Conservation (phyloP, 30 jellyfish, hydroid and myxozoan species). For the Aurelia aurita region DNA sequence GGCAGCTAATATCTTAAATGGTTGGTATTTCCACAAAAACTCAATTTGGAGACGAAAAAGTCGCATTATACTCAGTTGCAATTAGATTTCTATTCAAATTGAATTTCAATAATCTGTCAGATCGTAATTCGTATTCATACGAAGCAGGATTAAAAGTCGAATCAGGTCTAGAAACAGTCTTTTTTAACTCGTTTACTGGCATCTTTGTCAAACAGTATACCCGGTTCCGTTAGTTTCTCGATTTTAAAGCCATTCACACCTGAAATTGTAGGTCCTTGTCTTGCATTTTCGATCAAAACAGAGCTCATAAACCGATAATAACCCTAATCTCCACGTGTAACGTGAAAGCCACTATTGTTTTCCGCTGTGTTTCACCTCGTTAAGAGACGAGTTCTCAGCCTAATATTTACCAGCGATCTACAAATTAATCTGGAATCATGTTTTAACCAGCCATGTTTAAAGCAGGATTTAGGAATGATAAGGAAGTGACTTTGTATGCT, state of each 20-base stretch:
- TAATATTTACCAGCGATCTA: slow-evolving; percentile 79
- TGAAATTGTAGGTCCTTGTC: slow-evolving; percentile 43
- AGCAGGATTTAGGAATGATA: slow-evolving; percentile 84
- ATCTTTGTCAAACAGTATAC: neutral
- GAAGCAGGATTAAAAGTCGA: slow-evolving; percentile 22
- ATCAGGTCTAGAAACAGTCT: slow-evolving; percentile 33
- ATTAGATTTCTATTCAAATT: slow-evolving; percentile 18
- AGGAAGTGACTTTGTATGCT: slow-evolving; percentile 85
- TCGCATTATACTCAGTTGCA: slow-evolving; percentile 42
- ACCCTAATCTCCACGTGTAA: slow-evolving; percentile 80
- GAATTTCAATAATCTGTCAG: slow-evolving; percentile 20
- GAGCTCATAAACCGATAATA: slow-evolving; percentile 79
- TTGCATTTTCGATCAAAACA: slow-evolving; percentile 51
- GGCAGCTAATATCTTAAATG: no score
- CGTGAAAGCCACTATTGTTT: slow-evolving; percentile 76
- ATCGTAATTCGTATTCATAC: slow-evolving; percentile 15
- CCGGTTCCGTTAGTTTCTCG: slow-evolving; percentile 34
- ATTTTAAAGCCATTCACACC: slow-evolving; percentile 52
- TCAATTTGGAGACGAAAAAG: neutral
- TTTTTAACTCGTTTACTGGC: slow-evolving; percentile 26
- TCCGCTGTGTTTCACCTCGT: slow-evolving; percentile 84
- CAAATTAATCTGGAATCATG: slow-evolving; percentile 86
- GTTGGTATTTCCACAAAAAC: neutral
- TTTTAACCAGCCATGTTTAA: slow-evolving; percentile 82
- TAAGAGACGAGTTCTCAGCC: slow-evolving; percentile 74